Evolutionary conservation across 2,888 invertebrate genomes (phyloP).

Genomic region (Polymixis flavicincta): DNA sequence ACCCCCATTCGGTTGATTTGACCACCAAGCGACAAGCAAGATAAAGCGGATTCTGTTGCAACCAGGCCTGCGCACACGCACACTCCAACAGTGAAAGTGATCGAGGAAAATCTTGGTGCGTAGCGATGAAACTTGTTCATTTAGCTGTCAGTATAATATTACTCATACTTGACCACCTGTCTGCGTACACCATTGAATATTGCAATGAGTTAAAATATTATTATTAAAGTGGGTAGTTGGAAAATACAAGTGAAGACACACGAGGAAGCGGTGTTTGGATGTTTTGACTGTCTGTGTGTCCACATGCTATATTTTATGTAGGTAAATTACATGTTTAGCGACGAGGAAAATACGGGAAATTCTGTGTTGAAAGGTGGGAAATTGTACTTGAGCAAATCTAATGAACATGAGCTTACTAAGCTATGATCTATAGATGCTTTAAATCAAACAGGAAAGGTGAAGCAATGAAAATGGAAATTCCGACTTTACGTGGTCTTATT

Average conservation of each 20-base stretch:
- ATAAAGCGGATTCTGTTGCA: conserved; percentile 60
- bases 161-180: conserved; percentile 27
- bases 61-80: conserved; percentile 45
- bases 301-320: conserved; percentile 31
- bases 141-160: conserved; percentile 46
- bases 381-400: conserved; percentile 5
- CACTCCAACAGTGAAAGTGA: conserved; percentile 69
- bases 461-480: neutral
- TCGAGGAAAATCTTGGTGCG: conserved; percentile 72
- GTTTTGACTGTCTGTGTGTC: conserved; percentile 13
- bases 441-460: conserved; percentile 4
- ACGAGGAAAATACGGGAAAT: conserved; percentile 29
- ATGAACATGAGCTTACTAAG: conserved; percentile 2
- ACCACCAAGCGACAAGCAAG: conserved; percentile 27
- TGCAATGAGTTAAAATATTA: conserved; percentile 21
- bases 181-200: conserved; percentile 16
- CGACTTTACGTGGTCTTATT: too few species aligned
- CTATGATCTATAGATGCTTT: neutral
- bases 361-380: conserved; percentile 24
- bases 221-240: conserved; percentile 16
- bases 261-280: conserved; percentile 31
- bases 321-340: conserved; percentile 37
- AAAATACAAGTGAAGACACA: conserved; percentile 13
- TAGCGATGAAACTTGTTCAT: conserved; percentile 63
- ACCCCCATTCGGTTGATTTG: conserved; percentile 25